Evolutionary conservation across 2,113 vertebrate genomes (phyloP).

Genomic region (Osmerus mordax): DNA sequence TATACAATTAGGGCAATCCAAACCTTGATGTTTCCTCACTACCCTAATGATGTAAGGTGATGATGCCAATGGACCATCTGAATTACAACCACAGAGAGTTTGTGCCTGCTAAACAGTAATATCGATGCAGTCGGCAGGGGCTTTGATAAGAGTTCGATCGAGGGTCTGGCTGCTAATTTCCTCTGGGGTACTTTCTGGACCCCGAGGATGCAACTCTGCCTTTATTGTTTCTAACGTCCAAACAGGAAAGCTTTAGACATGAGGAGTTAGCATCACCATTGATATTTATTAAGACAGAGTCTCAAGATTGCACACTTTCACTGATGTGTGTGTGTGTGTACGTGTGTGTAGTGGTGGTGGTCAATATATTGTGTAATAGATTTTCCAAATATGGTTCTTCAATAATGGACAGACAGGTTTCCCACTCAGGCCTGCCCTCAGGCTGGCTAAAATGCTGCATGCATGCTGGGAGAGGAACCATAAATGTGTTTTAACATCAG

Average conservation of each 20-base stretch:
- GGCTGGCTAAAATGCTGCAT: background rate
- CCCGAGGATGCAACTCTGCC: background rate
- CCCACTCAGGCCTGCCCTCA: background rate
- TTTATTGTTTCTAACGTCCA: slow-evolving; percentile 11
- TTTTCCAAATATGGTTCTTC: background rate
- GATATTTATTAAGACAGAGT: slow-evolving; percentile 8
- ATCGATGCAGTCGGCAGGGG: too few species aligned
- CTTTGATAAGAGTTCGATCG: too few species aligned
- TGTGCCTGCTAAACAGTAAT: too few species aligned
- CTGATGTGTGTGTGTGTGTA: slow-evolving; percentile 11
- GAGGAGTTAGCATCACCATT: slow-evolving; percentile 2
- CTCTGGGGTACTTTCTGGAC: background rate
- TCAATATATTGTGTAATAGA: background rate
- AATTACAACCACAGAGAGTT: too few species aligned
- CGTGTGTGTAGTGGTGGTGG: slow-evolving; percentile 2
- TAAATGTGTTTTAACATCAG: background rate
- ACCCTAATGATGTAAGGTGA: too few species aligned
- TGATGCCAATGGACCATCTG: too few species aligned
- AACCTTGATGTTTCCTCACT: too few species aligned
- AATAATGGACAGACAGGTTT: background rate
- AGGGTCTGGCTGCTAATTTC: background rate
- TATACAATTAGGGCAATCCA: too few species aligned
- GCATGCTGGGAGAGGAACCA: background rate
- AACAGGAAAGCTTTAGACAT: background rate
- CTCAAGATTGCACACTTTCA: background rate